Percentiles rank a stretch among this genome's conserved stretches.
Evolutionary conservation across 2,888 invertebrate genomes (phyloP).

Genomic region (Volucella bombylans): DNA sequence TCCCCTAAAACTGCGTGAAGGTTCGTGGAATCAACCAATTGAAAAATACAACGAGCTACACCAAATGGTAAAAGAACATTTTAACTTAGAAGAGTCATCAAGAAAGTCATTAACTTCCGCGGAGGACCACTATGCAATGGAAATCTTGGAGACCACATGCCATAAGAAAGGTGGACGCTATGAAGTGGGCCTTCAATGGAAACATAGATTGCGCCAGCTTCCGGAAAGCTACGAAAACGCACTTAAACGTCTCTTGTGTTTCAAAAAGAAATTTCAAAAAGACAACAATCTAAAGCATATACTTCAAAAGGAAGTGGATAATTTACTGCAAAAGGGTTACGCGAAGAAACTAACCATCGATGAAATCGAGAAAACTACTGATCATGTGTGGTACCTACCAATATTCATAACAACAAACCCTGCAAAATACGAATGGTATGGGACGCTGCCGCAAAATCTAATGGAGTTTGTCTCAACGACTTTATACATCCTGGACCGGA

Average conservation of each 20-base stretch:
- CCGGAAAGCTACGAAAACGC: conserved; percentile 69
- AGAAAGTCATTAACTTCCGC: conserved; percentile 22
- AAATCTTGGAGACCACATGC: conserved; percentile 60
- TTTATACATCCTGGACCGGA: conserved; percentile 78
- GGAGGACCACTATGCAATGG: conserved; percentile 44
- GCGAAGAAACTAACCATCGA: conserved; percentile 46
- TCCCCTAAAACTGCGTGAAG: conserved; percentile 20
- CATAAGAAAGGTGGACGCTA: conserved; percentile 36
- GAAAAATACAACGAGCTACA: conserved; percentile 35
- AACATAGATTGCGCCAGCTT: conserved; percentile 55
- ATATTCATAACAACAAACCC: conserved; percentile 73
- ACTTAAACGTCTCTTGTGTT: conserved; percentile 57
- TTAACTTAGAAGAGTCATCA: conserved; percentile 23
- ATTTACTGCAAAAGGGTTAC: conserved; percentile 69
- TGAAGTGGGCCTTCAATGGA: conserved; percentile 75
- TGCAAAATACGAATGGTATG: conserved; percentile 76
- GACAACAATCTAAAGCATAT: conserved; percentile 48
- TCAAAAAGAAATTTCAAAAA: conserved; percentile 66
- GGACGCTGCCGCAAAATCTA: conserved; percentile 77
- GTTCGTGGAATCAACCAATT: neutral
- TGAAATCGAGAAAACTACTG: conserved; percentile 41
- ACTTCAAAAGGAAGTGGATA: conserved; percentile 60
- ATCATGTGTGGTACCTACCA: conserved; percentile 17
- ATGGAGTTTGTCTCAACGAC: conserved; percentile 76
- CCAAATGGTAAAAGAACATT: conserved; percentile 34